Conservation (phyloP, 2,797 vertebrate genomes). For the Rousettus madagascariensis region DNA sequence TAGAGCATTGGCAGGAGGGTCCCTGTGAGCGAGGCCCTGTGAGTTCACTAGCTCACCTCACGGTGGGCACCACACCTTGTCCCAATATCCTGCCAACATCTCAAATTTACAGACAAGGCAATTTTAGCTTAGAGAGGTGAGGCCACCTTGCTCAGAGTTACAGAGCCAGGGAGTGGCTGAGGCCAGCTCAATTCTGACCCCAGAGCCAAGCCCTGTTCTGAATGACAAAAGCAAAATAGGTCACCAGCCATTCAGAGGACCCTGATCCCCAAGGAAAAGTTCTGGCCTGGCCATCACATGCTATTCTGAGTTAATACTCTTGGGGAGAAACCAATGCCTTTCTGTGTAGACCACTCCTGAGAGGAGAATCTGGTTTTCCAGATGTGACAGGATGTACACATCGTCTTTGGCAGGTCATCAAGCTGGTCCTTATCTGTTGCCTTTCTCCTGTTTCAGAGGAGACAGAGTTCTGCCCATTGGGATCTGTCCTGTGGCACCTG, state of each 20-base stretch:
- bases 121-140: not conserved
- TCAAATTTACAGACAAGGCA: not conserved
- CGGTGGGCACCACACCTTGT: rapidly evolving
- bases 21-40: not conserved
- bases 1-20: not conserved
- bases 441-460: not conserved
- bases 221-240: not conserved
- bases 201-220: not conserved
- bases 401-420: not conserved
- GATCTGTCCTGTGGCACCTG: not conserved
- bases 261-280: not conserved
- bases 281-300: not conserved
- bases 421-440: not conserved
- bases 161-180: not conserved
- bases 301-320: not conserved
- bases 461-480: not conserved
- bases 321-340: not conserved
- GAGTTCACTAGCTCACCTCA: not conserved
- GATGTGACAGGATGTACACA: not conserved
- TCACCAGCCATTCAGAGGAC: not conserved
- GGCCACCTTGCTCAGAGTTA: not conserved
- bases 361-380: not conserved
- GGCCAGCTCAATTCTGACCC: not conserved
- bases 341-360: not conserved
- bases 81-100: not conserved